Evolutionary conservation across 1,140 invertebrate genomes (phyloP).

Genomic region (Papilio xuthus): DNA sequence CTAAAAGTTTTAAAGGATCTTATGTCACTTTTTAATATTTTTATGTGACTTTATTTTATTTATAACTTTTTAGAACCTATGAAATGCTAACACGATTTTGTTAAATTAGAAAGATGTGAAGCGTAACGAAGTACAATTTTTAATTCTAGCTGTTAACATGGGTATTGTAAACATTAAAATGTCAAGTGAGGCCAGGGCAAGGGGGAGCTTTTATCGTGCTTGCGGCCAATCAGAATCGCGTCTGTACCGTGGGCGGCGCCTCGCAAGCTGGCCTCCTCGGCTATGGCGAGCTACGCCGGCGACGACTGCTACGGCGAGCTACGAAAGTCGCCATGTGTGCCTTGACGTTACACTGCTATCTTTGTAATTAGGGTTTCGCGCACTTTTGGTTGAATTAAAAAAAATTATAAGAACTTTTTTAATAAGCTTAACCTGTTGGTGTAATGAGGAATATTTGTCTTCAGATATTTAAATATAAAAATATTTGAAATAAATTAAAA

Average conservation of each 20-base stretch:
- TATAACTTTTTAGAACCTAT: neutral
- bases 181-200: constrained; percentile 71
- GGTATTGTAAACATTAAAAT: constrained; percentile 76
- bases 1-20: too few species aligned
- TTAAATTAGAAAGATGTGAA: neutral
- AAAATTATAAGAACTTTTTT: neutral
- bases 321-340: constrained; percentile 73
- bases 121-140: neutral
- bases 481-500: too few species aligned
- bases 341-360: constrained; percentile 39
- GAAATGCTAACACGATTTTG: neutral
- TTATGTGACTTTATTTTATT: neutral
- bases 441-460: too few species aligned
- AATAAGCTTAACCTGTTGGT: too few species aligned
- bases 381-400: neutral
- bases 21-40: neutral
- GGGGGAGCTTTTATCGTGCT: constrained; percentile 73
- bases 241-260: constrained; percentile 63
- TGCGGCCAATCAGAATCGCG: constrained; percentile 65
- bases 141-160: constrained; percentile 38
- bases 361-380: constrained; percentile 1
- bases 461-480: too few species aligned
- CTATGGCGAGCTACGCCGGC: constrained; percentile 50
- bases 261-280: constrained; percentile 2
- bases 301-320: constrained; percentile 61